Evolutionary conservation across 2,113 vertebrate species (phyloP).

Genomic region (Semnopithecus entellus): DNA sequence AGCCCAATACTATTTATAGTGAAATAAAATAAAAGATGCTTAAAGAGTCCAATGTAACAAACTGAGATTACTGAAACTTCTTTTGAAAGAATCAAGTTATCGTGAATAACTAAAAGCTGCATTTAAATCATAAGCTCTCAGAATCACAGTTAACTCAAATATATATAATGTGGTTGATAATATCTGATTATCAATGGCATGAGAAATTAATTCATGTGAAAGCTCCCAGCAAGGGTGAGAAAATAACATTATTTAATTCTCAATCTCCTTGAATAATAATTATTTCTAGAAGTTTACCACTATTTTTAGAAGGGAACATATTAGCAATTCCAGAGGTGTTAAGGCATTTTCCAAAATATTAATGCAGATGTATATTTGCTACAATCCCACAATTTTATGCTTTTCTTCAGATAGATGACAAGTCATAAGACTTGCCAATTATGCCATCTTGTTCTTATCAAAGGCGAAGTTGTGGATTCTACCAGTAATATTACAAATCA

Average conservation of each 20-base stretch:
- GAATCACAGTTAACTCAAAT: not conserved
- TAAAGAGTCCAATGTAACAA: not conserved
- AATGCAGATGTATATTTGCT: not conserved
- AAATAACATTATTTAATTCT: not conserved
- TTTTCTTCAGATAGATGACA: not conserved
- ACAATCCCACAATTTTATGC: not conserved
- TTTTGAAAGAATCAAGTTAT: not conserved
- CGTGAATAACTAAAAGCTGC: not conserved
- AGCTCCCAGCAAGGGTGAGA: not conserved
- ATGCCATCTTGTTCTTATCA: not conserved
- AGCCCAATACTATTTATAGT: not conserved
- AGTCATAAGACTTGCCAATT: not conserved
- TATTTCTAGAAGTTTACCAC: not conserved
- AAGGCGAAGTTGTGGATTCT: not conserved
- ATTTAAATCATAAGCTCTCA: conserved; percentile 10
- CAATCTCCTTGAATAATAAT: conserved; percentile 4
- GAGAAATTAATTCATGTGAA: conserved; percentile 26
- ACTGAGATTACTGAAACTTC: not conserved
- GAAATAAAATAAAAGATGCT: not conserved
- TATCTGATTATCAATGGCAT: not conserved
- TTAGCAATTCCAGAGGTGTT: not conserved
- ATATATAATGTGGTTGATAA: not conserved
- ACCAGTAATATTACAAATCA: not conserved
- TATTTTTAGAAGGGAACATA: conserved; percentile 26
- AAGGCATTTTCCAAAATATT: not conserved